Base-by-base conservation (phyloP, 2,888 invertebrate genomes). In the Tiliacea aurago region DNA sequence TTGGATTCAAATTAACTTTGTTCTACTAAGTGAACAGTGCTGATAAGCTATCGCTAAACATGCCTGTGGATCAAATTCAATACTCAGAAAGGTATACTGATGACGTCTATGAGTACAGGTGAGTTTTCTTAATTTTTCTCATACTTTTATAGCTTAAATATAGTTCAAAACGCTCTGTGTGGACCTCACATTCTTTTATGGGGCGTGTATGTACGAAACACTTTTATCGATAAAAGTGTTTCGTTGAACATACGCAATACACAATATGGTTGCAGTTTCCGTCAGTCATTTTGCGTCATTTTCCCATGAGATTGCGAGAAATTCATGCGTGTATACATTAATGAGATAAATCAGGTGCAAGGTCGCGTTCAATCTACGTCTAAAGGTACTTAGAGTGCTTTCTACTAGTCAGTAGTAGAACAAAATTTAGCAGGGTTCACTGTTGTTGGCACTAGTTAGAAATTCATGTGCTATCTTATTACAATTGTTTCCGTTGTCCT, bases 81-180 rank as follows among this genome's bases (percentile, higher is more conserved):
- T 99, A 99, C 93, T 99, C 99, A 0, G 99, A 99, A 91, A 98
- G 99, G 92, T 99, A 99, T 90, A 97, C 96, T 81, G 99, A 99
- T 93, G 98, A 98, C 85, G 97, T 97, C 66, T 99, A 97, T 91
- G 99, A 99, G 92, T 99, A 99, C 94, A 98, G 98, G 98, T 98
- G 45, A 80, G 73, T 64, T 64, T 28, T 59, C 75, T 33, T 23
- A 0, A 15, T 63, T 62, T 75, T 73, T 74, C 49, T 55, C 2
- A 13, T n/a, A 53, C 23, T 65, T 73, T 80, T 61, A 51, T 0
- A 23, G 10, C 9, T 4, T 93, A 92, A 90, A 53, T 76, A 66
- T 73, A 73, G 55, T 33, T 65, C n/a, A 56, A 70, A 73, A 74
- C 63, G 15, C 65, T 23, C 15, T 62, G 15, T 23, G 10, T 37